Evolutionary conservation across 1,140 invertebrate species (phyloP), one percentile per base, ranked within the genome.

Genomic region (Listronotus bonariensis): DNA sequence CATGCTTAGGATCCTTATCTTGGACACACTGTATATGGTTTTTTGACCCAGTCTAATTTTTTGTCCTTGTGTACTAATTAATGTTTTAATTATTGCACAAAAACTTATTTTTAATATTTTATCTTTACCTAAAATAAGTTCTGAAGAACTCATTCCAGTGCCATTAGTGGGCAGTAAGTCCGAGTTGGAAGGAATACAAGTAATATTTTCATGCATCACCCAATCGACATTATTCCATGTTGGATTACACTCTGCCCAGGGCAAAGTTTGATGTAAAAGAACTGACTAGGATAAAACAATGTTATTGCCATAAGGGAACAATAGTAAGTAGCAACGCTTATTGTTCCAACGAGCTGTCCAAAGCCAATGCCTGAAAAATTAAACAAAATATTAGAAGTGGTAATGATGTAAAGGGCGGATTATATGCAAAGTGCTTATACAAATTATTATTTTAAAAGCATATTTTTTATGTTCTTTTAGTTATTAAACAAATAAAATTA

Each of bases 291-390:
- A 74, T 91, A 95, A 75, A 86, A 92, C 5, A 93, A 72, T 1
- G 90, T 91, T 68, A 93, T 83, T 0, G 87, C 88, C 79, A 95
- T 89, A 67, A 96, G 84, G 0, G 89, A 88, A 66, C 89, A 91
- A 77, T 95, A 95, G 78, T 93, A 94, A 1, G 87, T 85, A 3
- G 84, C 80, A 34, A 93, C 87, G 63, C 86, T 87, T 0, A 87
- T 81, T 52, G 87, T 88, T 0, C 87, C 88, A 18, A 90, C 83
- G 57, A 91, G 83, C 81, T 93, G 92, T 0, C 88, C 89, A 78
- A 88, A 88, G 0, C 92, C 92, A 18, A 92, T 85, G 18, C 92
- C 92, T 92, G 72, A 42, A 81, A 81, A n/a, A n/a, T n/a, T n/a
- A n/a, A n/a, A n/a, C n/a, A n/a, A 60, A 10, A 26, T 7, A 32